These are phyloP conservation scores for Myrmophylax atrothorax DNA, from an alignment of 2,113 vertebrate species.

Conservation along the genomic window DNA sequence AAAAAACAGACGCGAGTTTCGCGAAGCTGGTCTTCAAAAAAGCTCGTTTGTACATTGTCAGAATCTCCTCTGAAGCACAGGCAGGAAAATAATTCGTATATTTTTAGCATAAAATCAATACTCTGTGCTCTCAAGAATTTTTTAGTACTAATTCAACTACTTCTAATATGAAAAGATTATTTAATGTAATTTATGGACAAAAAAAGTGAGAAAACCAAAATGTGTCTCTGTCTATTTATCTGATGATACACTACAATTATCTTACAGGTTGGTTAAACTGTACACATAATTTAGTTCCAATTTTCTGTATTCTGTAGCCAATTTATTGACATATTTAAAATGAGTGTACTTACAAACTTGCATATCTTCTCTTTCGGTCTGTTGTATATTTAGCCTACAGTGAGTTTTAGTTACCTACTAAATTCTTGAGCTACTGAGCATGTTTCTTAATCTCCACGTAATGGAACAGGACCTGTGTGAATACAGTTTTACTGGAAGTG, in stretches of 20 bases:
- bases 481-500: constrained; percentile 31
- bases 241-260: background rate
- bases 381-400: background rate
- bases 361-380: background rate
- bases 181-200: background rate
- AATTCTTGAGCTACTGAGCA: background rate
- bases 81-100: background rate
- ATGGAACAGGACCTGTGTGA: constrained; percentile 27
- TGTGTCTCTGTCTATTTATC: background rate
- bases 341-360: background rate
- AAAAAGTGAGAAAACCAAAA: background rate
- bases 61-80: background rate
- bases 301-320: background rate
- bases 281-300: background rate
- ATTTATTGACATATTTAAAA: background rate
- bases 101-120: background rate
- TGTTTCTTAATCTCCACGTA: background rate
- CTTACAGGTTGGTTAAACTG: background rate
- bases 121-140: background rate
- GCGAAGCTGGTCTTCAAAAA: background rate
- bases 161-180: background rate
- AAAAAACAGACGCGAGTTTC: background rate
- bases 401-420: background rate
- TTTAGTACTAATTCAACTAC: background rate
- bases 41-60: background rate